Evolutionary conservation across 2,888 invertebrate species (phyloP), one percentile per base, ranked within the genome.

Genomic region (Drosophila nr. fundita): DNA sequence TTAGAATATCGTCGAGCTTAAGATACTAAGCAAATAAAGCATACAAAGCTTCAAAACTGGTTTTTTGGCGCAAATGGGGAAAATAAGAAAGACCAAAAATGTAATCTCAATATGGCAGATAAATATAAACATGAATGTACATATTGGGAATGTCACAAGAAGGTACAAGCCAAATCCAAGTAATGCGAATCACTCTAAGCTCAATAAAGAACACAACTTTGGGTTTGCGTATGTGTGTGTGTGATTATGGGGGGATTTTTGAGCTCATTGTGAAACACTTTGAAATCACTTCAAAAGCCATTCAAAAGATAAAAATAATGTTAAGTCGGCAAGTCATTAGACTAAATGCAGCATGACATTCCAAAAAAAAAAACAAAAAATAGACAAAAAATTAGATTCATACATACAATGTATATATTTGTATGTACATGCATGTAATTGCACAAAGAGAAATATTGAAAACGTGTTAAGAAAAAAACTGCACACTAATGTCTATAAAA

Each of bases 401-500:
- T 29, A 52, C 32, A 61, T 50, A 68, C 45, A 63, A 27, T 57
- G 53, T 53, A 18, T 18, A 18, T 29, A 32, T 30, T 21, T 24
- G 15, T 13, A 13, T 38, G 32, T 13, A 49, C 38, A 40, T 68
- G 57, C 40, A 60, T 62, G 64, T 70, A 72, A 74, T 68, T 80
- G 73, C 80, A 74, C 66, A 62, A 53, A 74, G 66, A 83, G 78
- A 81, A 81, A 81, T 78, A 84, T 77, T 77, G 71, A 76, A 82
- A 75, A 59, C 63, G 67, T 75, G 52, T 64, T 59, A 49, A 29
- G 45, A 66, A 24, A 88, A 89, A 86, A 86, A 86, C 68, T 87
- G 89, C 83, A 86, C 69, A 86, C 83, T 87, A 87, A 90, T 90
- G 87, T 75, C 68, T 83, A 83, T 77, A 83, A 87, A 80, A 88